Base-by-base conservation (phyloP, 2,888 invertebrate genomes). In the Balanococcus diminutus region DNA sequence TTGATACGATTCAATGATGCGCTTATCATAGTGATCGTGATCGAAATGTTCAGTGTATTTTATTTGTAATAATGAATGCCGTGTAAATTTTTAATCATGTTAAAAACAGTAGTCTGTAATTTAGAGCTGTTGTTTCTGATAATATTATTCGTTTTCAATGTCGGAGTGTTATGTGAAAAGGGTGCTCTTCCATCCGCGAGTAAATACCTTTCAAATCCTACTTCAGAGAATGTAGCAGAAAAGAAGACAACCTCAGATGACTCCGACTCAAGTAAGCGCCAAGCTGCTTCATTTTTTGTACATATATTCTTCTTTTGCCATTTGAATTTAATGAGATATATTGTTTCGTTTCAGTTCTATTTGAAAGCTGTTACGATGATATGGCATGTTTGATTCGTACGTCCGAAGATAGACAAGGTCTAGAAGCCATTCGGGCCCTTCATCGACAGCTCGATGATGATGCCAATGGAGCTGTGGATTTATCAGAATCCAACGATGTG, bases 381-480 rank as follows among this genome's bases (percentile, higher is more conserved):
- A 91, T 94, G 87, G 92, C 93, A 88, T 96, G 96, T 89, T 92
- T 95, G 88, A 92, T 92, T 84, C 92, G 92, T 90, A 92, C 92
- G 88, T 91, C 93, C 86, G 94, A 94, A 89, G 98, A 98, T 91
- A 94, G 94, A 88, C 92, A 95, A 85, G 97, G 97, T 36, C 94
- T 97, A 89, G 98, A 98, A 90, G 98, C 99, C 86, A 98, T 99
- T 89, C 93, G 93, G 88, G 94, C 95, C 88, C 93, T 99, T 72
- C 99, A 99, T 91, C 92, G 94, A 88, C 97, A 98, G 90, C 92
- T 99, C 88, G 99, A 99, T 90, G 99, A 99, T 90, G 99, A 99
- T 92, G 96, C 96, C 88, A 97, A 98, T 91, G 99, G 99, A 87
- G 97, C 97, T 90, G 96, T 99, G 88, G 99, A 99, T 91, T 93